Base-by-base conservation (phyloP, 1,140 invertebrate species). In the Mya arenaria region DNA sequence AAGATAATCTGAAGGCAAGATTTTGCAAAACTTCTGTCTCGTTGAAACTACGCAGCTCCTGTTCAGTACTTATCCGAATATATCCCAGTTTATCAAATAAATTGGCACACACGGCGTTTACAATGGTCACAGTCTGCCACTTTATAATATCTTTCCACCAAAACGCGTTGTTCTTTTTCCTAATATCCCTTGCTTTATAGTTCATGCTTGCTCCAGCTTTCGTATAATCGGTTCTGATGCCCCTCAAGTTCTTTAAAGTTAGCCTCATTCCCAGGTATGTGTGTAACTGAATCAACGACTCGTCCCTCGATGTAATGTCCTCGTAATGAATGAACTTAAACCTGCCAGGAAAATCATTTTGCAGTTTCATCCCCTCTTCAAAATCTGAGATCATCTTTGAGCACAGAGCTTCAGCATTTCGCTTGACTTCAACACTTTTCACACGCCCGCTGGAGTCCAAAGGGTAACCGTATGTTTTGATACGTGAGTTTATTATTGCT, bases 311-410 rank as follows among this genome's bases (percentile, higher is more conserved):
- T n/a, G 60, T 32, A 4, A 80, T 60, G 25, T 80, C 66, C 34
- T 80, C 77, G 37, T 80, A 80, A 6, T 71, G 65, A 58, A 80
- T 60, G 23, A 80, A 80, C 13, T 39, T 32, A 36, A 80, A 71
- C 23, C 77, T 17, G n/a, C 44, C 60, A 6, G 77, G 65, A 60
- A 71, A 80, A 19, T 37, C n/a, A 30, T n/a, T 44, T 55, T 56
- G 37, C 25, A 80, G 17, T 19, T 30, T 30, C 34, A 58, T 30
- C 1, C 77, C 77, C 0, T 80, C 66, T 37, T 58, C 32, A 13
- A 60, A 30, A 36, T 80, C 77, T 3, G 37, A 28, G 13, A 30
- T 13, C 77, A 80, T 71, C 60, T 71, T 80, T 2, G 23, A 23
- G 34, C 77, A 80, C 4, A 71, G 52, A 3, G 77, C 23, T 44